Conservation (phyloP, 2,797 vertebrate species). For the Ispidina lecontei region DNA sequence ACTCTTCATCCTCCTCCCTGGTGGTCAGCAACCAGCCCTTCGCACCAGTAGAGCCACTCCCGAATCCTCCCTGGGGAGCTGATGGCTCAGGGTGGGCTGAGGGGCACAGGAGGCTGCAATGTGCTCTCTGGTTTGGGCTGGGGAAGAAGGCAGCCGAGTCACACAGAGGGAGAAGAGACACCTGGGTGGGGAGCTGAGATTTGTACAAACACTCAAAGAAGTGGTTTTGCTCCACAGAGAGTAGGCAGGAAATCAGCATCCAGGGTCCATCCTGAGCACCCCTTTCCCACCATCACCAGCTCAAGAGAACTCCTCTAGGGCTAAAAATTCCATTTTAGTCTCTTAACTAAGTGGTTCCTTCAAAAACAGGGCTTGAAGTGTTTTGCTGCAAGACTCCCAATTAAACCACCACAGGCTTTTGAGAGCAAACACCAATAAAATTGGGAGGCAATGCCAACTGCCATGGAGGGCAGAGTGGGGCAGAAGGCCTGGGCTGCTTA, state of each 20-base stretch:
- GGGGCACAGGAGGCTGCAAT: background rate
- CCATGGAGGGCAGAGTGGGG: rapidly evolving
- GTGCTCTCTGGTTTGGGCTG: background rate
- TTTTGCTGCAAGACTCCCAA: background rate
- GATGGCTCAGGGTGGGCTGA: background rate
- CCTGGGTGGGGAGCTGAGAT: background rate
- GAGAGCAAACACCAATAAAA: background rate
- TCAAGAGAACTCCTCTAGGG: background rate
- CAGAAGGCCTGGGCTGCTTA: background rate
- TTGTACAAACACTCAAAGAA: background rate
- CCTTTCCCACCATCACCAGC: background rate
- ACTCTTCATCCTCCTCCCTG: background rate
- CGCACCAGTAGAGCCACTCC: background rate
- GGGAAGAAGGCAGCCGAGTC: background rate
- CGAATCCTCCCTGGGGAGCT: background rate
- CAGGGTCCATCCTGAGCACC: background rate
- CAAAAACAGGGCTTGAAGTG: background rate
- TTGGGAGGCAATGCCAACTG: rapidly evolving
- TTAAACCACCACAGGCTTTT: background rate
- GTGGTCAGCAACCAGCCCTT: background rate
- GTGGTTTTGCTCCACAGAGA: background rate
- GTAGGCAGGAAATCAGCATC: background rate
- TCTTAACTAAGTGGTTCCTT: background rate
- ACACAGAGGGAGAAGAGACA: background rate
- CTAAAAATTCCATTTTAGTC: background rate